Percentiles rank a stretch among this genome's conserved stretches.
Conservation (phyloP, 2,888 invertebrate genomes). For the Clusia tigrina region DNA sequence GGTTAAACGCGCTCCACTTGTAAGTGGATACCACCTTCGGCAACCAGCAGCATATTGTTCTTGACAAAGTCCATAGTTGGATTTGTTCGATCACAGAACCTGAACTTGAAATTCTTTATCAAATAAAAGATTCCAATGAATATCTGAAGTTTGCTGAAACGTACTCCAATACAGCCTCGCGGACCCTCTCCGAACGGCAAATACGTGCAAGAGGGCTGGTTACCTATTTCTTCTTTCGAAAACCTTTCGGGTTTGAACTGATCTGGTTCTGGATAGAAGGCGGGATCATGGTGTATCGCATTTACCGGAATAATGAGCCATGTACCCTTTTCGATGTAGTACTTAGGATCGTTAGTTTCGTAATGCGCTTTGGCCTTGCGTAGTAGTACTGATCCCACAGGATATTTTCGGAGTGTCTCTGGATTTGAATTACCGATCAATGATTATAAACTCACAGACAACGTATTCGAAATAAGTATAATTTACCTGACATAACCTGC, state of each 20-base stretch:
- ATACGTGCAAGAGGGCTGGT: slow-evolving; percentile 44
- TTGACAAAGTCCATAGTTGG: slow-evolving; percentile 28
- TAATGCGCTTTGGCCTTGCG: slow-evolving; percentile 55
- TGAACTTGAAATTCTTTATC: slow-evolving; percentile 31
- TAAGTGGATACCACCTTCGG: slow-evolving; percentile 33
- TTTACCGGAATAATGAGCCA: slow-evolving; percentile 65
- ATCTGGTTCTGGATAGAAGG: slow-evolving; percentile 68
- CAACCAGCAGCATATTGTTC: slow-evolving; percentile 20
- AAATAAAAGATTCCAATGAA: slow-evolving; percentile 28
- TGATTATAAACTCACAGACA: slow-evolving; percentile 28
- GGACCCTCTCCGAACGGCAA: slow-evolving; percentile 58
- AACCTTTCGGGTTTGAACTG: slow-evolving; percentile 70
- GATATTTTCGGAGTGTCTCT: slow-evolving; percentile 68
- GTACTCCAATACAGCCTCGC: slow-evolving; percentile 51
- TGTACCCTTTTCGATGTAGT: slow-evolving; percentile 65
- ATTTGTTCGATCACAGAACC: slow-evolving; percentile 19
- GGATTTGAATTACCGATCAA: no score
- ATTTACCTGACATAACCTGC: slow-evolving; percentile 39
- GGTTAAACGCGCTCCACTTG: slow-evolving; percentile 26
- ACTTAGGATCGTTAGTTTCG: slow-evolving; percentile 49
- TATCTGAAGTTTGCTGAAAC: slow-evolving; percentile 38
- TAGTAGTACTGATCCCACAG: slow-evolving; percentile 65
- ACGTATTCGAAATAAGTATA: no score
- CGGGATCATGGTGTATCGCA: slow-evolving; percentile 68
- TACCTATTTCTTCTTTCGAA: slow-evolving; percentile 65